These are phyloP conservation scores for Agriopis leucophaearia DNA, from an alignment of 2,888 invertebrate genomes.

Conservation along the genomic window DNA sequence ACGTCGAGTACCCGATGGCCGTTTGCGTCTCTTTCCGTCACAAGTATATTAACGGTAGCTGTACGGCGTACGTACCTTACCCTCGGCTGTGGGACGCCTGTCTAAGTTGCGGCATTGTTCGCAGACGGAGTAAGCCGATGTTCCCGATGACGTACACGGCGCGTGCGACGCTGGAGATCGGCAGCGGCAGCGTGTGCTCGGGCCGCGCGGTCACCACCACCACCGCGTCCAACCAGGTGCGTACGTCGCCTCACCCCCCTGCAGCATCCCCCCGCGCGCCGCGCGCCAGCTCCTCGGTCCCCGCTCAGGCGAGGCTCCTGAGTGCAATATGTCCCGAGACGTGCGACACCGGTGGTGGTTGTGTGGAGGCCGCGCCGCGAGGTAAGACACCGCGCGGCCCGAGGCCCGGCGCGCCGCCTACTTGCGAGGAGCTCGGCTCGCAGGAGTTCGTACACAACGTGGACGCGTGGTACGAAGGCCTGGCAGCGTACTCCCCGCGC, in stretches of 20 bases:
- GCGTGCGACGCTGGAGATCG: constrained; percentile 84
- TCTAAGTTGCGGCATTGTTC: constrained; percentile 53
- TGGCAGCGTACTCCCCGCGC: constrained; percentile 47
- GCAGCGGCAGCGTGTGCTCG: constrained; percentile 80
- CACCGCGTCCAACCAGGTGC: constrained; percentile 84
- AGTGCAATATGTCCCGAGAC: constrained; percentile 50
- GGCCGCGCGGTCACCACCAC: constrained; percentile 85
- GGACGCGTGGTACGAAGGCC: constrained; percentile 60
- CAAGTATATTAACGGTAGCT: too few relatives aligned
- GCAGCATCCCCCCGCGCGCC: constrained; percentile 22
- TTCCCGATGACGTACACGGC: constrained; percentile 84
- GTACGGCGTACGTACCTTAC: too few relatives aligned
- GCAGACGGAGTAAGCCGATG: constrained; percentile 79
- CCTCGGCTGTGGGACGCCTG: too few relatives aligned
- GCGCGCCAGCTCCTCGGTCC: constrained; percentile 23
- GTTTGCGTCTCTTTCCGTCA: too few relatives aligned
- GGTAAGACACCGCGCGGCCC: constrained; percentile 57
- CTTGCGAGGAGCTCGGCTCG: constrained; percentile 3
- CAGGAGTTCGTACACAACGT: constrained; percentile 50
- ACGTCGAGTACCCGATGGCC: too few relatives aligned
- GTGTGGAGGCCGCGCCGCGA: constrained; percentile 27
- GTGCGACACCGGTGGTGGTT: constrained; percentile 51
- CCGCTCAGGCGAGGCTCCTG: constrained; percentile 52
- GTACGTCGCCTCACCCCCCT: constrained; percentile 56
- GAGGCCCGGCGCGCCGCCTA: constrained; percentile 24